A percentile compares a stretch with the other conserved stretches of the same genome.
phyloP scores from a whole-genome alignment of 2,113 vertebrate genomes.

The Shinisaurus crocodilurus region DNA sequence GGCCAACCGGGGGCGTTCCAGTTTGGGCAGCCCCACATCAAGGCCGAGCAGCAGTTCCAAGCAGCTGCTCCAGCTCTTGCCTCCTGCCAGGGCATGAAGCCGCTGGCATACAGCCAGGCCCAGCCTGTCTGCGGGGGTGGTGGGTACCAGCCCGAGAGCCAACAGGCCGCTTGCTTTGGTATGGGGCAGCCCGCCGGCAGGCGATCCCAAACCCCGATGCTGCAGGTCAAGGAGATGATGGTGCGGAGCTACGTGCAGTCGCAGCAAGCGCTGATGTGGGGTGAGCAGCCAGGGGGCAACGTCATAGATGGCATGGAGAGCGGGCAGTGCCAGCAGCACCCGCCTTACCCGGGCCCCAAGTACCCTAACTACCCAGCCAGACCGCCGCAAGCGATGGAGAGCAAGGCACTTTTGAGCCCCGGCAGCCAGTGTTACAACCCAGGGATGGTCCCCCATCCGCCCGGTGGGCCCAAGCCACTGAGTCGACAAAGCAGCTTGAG shows the following conservation, averaged over 20 bases:
- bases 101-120: slow-evolving; percentile 63
- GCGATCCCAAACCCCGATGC: slow-evolving; percentile 82
- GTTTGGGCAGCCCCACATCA: slow-evolving; percentile 80
- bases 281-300: slow-evolving; percentile 76
- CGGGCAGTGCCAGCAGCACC: slow-evolving; percentile 73
- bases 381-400: slow-evolving; percentile 7
- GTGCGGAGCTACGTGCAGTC: slow-evolving; percentile 94
- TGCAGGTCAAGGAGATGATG: slow-evolving; percentile 93
- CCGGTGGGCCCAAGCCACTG: slow-evolving; percentile 78
- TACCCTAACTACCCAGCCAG: slow-evolving; percentile 66
- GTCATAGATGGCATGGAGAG: slow-evolving; percentile 71
- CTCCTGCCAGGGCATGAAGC: slow-evolving; percentile 83
- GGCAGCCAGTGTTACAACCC: slow-evolving; percentile 78
- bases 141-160: slow-evolving; percentile 70
- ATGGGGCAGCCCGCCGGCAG: slow-evolving; percentile 57
- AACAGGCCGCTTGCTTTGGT: slow-evolving; percentile 64
- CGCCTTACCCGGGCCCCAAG: slow-evolving; percentile 67
- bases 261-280: slow-evolving; percentile 95
- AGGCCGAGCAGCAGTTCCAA: slow-evolving; percentile 91
- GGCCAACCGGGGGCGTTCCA: slow-evolving; percentile 65
- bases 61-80: slow-evolving; percentile 71
- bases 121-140: slow-evolving; percentile 65
- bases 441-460: slow-evolving; percentile 84
- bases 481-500: slow-evolving; percentile 79
- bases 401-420: slow-evolving; percentile 76